Evolutionary conservation across 1,140 invertebrate species (phyloP).

Genomic region (Acromyrmex charruanus): DNA sequence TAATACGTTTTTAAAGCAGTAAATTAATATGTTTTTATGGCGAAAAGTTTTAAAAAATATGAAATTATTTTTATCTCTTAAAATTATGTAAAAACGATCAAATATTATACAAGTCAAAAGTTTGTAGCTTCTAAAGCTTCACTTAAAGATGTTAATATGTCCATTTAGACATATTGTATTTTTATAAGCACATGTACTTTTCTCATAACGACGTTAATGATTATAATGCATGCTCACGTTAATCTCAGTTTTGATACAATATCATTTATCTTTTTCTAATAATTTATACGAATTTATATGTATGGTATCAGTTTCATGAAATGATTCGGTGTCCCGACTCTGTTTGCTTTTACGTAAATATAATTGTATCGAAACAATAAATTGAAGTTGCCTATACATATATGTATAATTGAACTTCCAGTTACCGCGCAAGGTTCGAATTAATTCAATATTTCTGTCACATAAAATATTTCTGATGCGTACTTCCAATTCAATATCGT

Average conservation of each 20-base stretch:
- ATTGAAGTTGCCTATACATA: background rate
- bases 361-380: constrained; percentile 26
- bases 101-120: background rate
- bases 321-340: background rate
- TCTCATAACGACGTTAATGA: background rate
- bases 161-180: background rate
- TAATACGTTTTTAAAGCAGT: background rate
- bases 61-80: constrained; percentile 5
- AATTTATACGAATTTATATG: background rate
- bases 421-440: background rate
- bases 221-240: background rate
- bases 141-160: background rate
- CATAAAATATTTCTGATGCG: background rate
- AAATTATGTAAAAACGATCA: background rate
- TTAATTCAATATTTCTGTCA: constrained; percentile 32
- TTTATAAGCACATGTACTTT: background rate
- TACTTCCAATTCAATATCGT: constrained; percentile 31
- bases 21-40: background rate
- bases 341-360: constrained; percentile 2
- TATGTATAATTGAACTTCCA: constrained; percentile 23
- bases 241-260: constrained; percentile 1
- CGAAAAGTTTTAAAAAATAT: background rate
- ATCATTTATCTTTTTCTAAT: background rate
- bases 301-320: background rate
- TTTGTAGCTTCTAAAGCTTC: background rate